Conservation (phyloP, 2,797 vertebrate species). For the Semotilus atromaculatus region DNA sequence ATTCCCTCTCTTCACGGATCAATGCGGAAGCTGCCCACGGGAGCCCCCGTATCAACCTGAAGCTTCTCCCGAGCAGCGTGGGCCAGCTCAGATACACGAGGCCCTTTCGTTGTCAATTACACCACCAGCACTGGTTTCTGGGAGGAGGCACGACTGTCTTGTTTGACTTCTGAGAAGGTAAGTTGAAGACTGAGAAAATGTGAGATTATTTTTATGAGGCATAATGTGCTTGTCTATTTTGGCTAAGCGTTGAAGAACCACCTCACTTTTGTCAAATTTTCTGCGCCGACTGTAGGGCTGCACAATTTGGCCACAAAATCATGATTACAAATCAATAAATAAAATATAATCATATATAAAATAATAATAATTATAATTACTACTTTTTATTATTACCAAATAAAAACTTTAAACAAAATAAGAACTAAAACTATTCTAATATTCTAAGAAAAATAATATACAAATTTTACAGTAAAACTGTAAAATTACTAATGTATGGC, state of each 20-base stretch:
- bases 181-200: not conserved
- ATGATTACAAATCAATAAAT: not conserved
- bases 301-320: not conserved
- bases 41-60: constrained; percentile 21
- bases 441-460: not conserved
- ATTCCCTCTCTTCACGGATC: constrained; percentile 38
- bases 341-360: not conserved
- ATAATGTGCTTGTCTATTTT: not conserved
- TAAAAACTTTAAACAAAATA: not conserved
- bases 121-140: constrained; percentile 12
- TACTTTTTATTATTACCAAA: not conserved
- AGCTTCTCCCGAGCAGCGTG: constrained; percentile 38
- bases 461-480: too few relatives aligned
- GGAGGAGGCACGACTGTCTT: constrained; percentile 3
- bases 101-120: constrained; percentile 41
- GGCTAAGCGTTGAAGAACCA: not conserved
- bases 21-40: constrained; percentile 35
- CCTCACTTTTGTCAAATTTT: too few relatives aligned
- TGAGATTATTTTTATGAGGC: not conserved
- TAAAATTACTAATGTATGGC: too few relatives aligned
- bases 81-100: constrained; percentile 24
- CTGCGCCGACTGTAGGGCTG: not conserved
- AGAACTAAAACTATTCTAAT: not conserved
- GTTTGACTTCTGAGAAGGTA: constrained; percentile 14
- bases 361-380: not conserved